Evolutionary conservation across 2,888 invertebrate genomes (phyloP), one percentile per base, ranked within the genome.

Genomic region (Ctenicera cuprea): DNA sequence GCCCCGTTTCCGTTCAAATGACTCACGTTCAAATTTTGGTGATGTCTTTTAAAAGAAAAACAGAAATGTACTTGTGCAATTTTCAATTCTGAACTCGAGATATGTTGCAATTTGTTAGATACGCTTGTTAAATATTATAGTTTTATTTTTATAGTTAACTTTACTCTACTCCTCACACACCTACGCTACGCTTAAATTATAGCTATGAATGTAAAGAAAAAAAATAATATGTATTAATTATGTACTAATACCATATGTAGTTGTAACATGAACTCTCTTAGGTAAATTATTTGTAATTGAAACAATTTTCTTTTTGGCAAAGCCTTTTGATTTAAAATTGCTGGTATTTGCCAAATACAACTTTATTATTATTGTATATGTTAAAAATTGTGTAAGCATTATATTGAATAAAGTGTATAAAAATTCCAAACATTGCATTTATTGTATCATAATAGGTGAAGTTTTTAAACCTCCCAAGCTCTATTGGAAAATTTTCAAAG

Each of bases 181-280:
- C 81, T 81, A 79, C 78, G 83, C 85, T 84, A 83, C 81, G 84
- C 85, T 83, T 84, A 83, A 73, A 80, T 74, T 82, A 82, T 82
- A 82, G 85, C 85, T 85, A 84, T 85, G 79, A 83, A 83, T 85
- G 85, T 85, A 85, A 82, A 83, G 26, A 84, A 82, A 82, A n/a
- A 71, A 73, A 67, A 81, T 77, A 81, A 79, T 80, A 82, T 77
- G 77, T 80, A 81, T 77, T 66, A 70, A 80, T 77, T 68, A 71
- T 62, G 74, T 75, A 75, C 41, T 68, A 68, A 66, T 72, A 71
- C 26, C 26, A 65, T 67, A 70, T 48, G 71, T 73, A 73, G 76
- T 73, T 76, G 77, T 78, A 77, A 75, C 5, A 45, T 18, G 30
- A 78, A 78, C 68, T 71, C 80, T 79, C 80, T 79, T 82, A 82